phyloP scores from a whole-genome alignment of 2,888 invertebrate genomes.

The Pseudolycoriella hygida region DNA sequence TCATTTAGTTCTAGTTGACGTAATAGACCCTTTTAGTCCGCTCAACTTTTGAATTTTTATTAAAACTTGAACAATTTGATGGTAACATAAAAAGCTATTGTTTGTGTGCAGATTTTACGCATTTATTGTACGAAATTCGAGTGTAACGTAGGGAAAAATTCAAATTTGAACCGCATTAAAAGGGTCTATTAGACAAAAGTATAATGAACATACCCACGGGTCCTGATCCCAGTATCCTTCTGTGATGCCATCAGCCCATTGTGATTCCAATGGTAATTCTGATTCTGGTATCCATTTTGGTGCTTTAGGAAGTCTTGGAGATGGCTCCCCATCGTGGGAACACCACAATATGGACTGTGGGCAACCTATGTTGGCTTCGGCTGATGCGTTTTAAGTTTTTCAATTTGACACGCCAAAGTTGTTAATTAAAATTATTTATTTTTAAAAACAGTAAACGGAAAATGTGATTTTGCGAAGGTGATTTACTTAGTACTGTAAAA shows the following conservation, averaged over 20 bases:
- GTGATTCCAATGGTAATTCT: slow-evolving; percentile 20
- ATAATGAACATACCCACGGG: slow-evolving; percentile 18
- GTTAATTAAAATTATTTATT: background rate
- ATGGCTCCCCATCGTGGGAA: slow-evolving; percentile 18
- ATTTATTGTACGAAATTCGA: too few species aligned
- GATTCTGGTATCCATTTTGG: slow-evolving; percentile 19
- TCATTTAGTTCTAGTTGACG: too few species aligned
- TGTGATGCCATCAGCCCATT: slow-evolving; percentile 20
- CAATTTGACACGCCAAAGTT: background rate
- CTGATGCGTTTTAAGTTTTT: background rate
- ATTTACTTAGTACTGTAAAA: too few species aligned
- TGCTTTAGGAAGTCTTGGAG: slow-evolving; percentile 16
- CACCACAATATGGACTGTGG: slow-evolving; percentile 21
- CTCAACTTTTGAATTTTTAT: too few species aligned
- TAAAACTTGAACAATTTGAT: too few species aligned
- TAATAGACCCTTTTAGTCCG: too few species aligned
- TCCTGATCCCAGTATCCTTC: slow-evolving; percentile 22
- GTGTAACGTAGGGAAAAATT: too few species aligned
- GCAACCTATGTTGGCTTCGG: slow-evolving; percentile 20
- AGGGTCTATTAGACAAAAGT: too few species aligned
- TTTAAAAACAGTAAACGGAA: background rate
- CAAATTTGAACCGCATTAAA: too few species aligned
- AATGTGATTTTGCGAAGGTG: too few species aligned
- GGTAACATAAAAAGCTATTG: too few species aligned
- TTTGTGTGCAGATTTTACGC: too few species aligned